A percentile compares a stretch with the other conserved stretches of the same genome.
These are phyloP conservation scores for Poliocrania exsul DNA, from an alignment of 2,797 vertebrate genomes.

Conservation along the genomic window DNA sequence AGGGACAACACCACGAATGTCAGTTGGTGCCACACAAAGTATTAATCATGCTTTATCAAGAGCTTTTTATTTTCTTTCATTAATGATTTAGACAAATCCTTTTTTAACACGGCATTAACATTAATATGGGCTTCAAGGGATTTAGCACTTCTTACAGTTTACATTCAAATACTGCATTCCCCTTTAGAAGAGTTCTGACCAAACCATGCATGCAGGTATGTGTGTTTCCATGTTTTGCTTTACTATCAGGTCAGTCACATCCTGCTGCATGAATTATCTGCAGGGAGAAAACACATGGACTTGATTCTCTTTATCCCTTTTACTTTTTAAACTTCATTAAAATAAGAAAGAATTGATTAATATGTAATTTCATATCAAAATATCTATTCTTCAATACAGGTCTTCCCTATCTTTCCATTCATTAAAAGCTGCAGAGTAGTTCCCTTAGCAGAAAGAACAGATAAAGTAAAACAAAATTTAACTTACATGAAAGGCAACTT, in stretches of 20 bases:
- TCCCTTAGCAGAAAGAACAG: not conserved
- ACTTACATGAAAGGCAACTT: not conserved
- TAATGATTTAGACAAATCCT: not conserved
- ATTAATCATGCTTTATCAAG: not conserved
- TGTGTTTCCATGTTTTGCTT: not conserved
- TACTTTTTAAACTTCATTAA: slow-evolving; percentile 19
- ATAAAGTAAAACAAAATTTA: not conserved
- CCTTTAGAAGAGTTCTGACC: not conserved
- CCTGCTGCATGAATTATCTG: not conserved
- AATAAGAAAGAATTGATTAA: slow-evolving; percentile 22
- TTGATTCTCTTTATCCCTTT: not conserved
- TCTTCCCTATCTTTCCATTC: not conserved
- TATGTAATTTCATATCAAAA: not conserved
- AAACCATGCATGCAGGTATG: not conserved
- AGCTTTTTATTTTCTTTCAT: not conserved
- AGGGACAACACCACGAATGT: not conserved
- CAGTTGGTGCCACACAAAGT: not conserved
- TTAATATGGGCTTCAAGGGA: not conserved
- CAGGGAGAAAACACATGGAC: not conserved
- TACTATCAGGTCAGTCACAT: not conserved
- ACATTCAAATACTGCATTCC: not conserved
- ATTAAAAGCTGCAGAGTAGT: not conserved
- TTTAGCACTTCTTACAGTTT: not conserved
- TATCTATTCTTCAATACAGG: not conserved
- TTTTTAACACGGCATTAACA: not conserved